Evolutionary conservation across 2,888 invertebrate species (phyloP), one percentile per base, ranked within the genome.

Genomic region (Drosophila birchii): DNA sequence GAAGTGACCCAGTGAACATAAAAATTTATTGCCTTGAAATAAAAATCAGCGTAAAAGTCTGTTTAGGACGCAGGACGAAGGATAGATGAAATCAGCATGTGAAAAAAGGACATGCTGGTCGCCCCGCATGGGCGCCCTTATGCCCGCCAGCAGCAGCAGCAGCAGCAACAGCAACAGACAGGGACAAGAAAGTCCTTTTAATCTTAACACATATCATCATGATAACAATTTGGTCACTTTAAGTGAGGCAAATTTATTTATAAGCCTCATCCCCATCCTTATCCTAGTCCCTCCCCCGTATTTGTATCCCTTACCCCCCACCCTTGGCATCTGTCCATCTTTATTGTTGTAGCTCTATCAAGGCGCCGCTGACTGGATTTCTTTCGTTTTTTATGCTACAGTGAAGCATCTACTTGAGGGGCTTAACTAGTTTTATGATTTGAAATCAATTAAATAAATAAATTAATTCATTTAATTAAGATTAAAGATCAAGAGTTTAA

Each of bases 181-280:
- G 71, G 79, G 89, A 91, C 91, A 91, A 89, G 91, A 88, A 91
- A 91, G 90, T 91, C 89, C 91, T 91, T 90, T 91, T 91, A 91
- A 91, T 91, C 91, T 88, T 86, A 86, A 84, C 91, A 90, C 90
- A 91, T 89, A 91, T 91, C 91, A 91, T 91, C 91, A 91, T 80
- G 90, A 91, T 91, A 91, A 91, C 91, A 91, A 92, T 91, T 89
- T 90, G 92, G 91, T 91, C 91, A 91, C 91, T 91, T 90, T 89
- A 91, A 91, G 91, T 92, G 91, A 90, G 89, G 90, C 91, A 92
- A 91, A 91, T 92, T 91, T 91, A 92, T 92, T 91, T 91, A 90
- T 90, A 90, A 91, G 89, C 45, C 45, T 45, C 45, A 44, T 44
- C 45, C 45, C 26, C 45, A 44, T 44, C 90, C 86, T 81, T 26